Base-by-base conservation (phyloP, 2,113 vertebrate species). In the Ciconia stormi region DNA sequence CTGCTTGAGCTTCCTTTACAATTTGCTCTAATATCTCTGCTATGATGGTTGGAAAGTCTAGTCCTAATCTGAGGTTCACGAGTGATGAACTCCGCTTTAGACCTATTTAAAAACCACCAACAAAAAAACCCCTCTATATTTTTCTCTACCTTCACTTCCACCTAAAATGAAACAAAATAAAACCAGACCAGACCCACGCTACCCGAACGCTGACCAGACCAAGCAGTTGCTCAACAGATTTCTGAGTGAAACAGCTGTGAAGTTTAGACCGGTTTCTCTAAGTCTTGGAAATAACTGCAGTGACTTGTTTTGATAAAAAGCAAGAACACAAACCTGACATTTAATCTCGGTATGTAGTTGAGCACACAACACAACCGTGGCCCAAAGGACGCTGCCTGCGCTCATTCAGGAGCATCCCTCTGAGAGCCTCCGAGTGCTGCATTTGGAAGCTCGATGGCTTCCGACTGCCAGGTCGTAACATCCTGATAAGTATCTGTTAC, bases 91-190 rank as follows among this genome's bases (percentile, higher is more conserved):
- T 63, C 66, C 50, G 13, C 16, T 81, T 73, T 66, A 92, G 18
- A n/a, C 25, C 21, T 73, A 5, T 22, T 53, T 62, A 22, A 67
- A 79, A 74, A 36, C 4, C 30, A 56, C 0, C 6, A 63, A 29
- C 25, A 46, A 26, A 49, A 32, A 4, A 2, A 1, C 15, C 11
- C 1, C 13, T 7, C 7, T 36, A 0, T 23, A 23, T 40, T 81
- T 76, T 90, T 77, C 29, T 77, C 40, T 55, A 17, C 6, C 9
- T 72, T 69, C 34, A 13, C 22, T 87, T 62, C 20, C 14, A 59
- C 32, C 34, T 58, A 44, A 77, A 89, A 34, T 6, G 3, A 86
- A 69, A 29, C 20, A 26, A 40, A 62, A 38, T 5, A 40, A 34
- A 92, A 10, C 6, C 16, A 19, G 36, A 29, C 10, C 12, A 76